Evolutionary conservation across 2,797 vertebrate genomes (phyloP), one percentile per base, ranked within the genome.

Genomic region (Heliangelus exortis): DNA sequence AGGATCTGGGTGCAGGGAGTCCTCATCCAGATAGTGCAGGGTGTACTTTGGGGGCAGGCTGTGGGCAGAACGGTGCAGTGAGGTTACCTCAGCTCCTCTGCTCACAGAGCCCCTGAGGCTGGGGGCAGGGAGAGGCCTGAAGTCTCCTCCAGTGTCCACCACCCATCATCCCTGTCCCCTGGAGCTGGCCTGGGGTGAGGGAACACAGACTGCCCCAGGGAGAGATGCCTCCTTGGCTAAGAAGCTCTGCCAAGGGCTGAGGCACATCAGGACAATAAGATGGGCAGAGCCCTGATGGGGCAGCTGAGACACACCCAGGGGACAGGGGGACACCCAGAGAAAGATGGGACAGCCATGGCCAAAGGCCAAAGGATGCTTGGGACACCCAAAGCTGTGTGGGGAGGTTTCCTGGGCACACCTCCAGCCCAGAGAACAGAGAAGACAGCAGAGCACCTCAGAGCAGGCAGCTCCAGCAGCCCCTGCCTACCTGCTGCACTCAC

Each of bases 21-120:
- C 71, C 31, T 97, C 97, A 6, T 97, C 97, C 90, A 99, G 93
- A 83, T 98, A 98, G 79, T 97, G 98, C 93, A 99, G 95, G 4
- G 88, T 96, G 93, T 98, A 99, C 5, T 95, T 98, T 19, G 99
- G 97, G 31, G 99, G 99, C 57, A 99, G 98, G 62, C 99, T 99
- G 96, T 25, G 65, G 66, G 41, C 25, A 87, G 9, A 93, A 47
- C 22, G 84, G 20, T 9, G n/a, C n/a, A 63, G 23, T 0, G 5
- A 2, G 13, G 78, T 91, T 23, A 89, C 17, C n/a, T 76, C 45
- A 11, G 5, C 23, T 20, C 59, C 36, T 50, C 57, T 50, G 63
- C 47, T 54, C 51, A 43, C 23, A 6, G 13, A 62, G 31, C 4
- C 2, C 3, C 12, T 43, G 31, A 71, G 21, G 81, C 79, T 53